Base-by-base conservation (phyloP, 1,140 invertebrate species). In the Aphaenogaster floridana region DNA sequence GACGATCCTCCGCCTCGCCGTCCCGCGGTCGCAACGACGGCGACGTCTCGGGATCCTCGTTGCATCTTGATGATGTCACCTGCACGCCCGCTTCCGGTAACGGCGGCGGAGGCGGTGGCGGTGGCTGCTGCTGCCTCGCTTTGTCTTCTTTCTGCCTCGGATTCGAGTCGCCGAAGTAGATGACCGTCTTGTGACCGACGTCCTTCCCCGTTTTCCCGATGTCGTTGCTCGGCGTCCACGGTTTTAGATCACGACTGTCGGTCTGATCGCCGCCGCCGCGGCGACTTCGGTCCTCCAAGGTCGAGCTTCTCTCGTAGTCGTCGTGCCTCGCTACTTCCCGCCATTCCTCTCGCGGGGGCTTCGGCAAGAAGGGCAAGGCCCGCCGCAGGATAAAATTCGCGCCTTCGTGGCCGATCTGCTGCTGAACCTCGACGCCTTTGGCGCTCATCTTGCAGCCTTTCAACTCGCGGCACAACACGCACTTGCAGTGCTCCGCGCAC, bases 131-230 rank as follows among this genome's bases (percentile, higher is more conserved):
- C 42, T 76, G 69, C 15, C 57, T 79, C 48, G 54, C 17, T 28
- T 52, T 86, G 2, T 36, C 78, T 1, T 93, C 95, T 63, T 86
- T 96, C 86, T 96, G 96, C 5, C 96, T 93, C 39, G 96, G 96
- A 57, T 96, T 96, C 0, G 96, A 96, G 92, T 97, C 97, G 6
- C 97, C 97, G 86, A 97, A 97, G 91, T 97, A 97, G 85, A 97
- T 97, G 61, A 97, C 96, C 17, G 97, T 97, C 94, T 96, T 97
- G 88, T 97, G 97, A 88, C 96, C 95, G n/a, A 94, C 87, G 54
- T 95, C 93, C 52, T 90, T 93, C 7, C 93, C 91, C 17, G 89
- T 88, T 86, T 96, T 96, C 95, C 71, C 45, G 9, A 15, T 2
- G 45, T 52, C 74, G n/a, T 48, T 34, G 48, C 48, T 52, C 7